phyloP scores from a whole-genome alignment of 30 jellyfish, hydroid and myxozoan species.

The Aurelia sp. region DNA sequence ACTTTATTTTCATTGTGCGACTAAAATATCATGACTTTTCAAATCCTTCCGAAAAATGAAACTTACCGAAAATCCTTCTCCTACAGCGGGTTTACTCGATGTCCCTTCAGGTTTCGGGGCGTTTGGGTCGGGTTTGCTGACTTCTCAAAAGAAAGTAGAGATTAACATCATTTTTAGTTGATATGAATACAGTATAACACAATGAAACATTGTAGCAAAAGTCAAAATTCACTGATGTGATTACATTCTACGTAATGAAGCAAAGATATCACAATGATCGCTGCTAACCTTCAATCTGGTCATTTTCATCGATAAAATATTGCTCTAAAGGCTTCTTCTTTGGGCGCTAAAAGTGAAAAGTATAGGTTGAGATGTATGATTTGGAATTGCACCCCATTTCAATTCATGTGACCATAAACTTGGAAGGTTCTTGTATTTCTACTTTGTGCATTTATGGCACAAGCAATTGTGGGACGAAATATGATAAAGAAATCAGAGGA shows the following conservation, averaged over 20 bases:
- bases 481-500: neutral
- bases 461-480: too few species aligned
- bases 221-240: too few species aligned
- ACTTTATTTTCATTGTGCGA: too few species aligned
- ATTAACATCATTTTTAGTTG: too few species aligned
- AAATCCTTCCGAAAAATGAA: neutral
- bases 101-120: constrained; percentile 99
- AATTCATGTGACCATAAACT: too few species aligned
- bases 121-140: constrained; percentile 89
- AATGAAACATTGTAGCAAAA: too few species aligned
- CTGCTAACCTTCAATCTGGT: constrained; percentile 87
- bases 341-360: constrained; percentile 80
- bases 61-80: constrained; percentile 85
- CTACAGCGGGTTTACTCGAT: constrained; percentile 89
- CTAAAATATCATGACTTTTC: too few species aligned
- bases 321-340: constrained; percentile 96
- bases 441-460: neutral
- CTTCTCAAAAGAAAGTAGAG: constrained; percentile 19
- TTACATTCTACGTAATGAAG: too few species aligned
- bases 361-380: neutral
- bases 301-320: constrained; percentile 89
- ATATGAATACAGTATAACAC: too few species aligned
- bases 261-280: neutral
- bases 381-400: neutral
- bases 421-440: neutral